phyloP scores from a whole-genome alignment of 2,888 invertebrate species.

The Lithophane leautieri region DNA sequence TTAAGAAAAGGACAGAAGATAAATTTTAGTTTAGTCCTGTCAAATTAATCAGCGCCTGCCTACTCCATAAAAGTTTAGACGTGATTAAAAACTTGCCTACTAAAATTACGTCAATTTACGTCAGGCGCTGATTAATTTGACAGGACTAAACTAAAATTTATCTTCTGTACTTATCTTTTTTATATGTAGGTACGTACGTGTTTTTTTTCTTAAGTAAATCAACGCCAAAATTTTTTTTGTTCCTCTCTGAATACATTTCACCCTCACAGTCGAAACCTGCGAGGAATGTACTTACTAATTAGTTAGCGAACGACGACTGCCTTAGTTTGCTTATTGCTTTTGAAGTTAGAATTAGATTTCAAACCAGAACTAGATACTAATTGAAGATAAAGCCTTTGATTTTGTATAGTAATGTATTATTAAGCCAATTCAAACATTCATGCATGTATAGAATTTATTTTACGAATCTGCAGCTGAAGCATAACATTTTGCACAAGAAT shows the following conservation, averaged over 20 bases:
- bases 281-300: slow-evolving; percentile 38
- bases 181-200: too few species aligned
- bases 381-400: slow-evolving; percentile 7
- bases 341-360: slow-evolving; percentile 35
- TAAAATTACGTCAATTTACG: too few species aligned
- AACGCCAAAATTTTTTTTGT: not conserved
- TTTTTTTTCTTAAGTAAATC: not conserved
- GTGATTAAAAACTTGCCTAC: too few species aligned
- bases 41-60: too few species aligned
- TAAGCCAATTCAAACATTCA: not conserved
- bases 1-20: too few species aligned
- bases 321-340: slow-evolving; percentile 32
- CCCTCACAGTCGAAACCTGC: not conserved
- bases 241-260: not conserved
- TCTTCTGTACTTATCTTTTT: not conserved
- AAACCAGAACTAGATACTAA: slow-evolving; percentile 25
- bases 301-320: slow-evolving; percentile 30
- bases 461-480: not conserved
- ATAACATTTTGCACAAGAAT: not conserved
- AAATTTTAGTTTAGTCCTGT: too few species aligned
- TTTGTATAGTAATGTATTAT: not conserved
- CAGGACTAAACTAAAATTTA: too few species aligned
- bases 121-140: too few species aligned
- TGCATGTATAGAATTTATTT: too few species aligned
- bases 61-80: too few species aligned